These are phyloP conservation scores for Homalodisca vitripennis DNA, from an alignment of 1,140 invertebrate species.

Conservation along the genomic window DNA sequence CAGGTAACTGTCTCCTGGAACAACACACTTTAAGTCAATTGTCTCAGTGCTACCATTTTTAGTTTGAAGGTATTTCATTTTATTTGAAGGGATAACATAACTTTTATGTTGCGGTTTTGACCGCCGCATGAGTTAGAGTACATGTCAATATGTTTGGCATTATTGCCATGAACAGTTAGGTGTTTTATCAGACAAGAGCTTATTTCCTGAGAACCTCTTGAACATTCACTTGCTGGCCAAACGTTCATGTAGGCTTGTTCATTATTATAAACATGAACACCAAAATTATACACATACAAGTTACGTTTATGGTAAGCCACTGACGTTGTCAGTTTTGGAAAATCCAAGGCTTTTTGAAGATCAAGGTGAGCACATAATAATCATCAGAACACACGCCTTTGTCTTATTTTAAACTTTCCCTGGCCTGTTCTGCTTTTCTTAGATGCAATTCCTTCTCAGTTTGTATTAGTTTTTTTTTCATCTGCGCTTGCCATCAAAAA, in stretches of 20 bases:
- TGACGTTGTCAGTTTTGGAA: constrained; percentile 35
- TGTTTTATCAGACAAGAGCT: constrained; percentile 33
- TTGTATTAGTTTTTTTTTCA: constrained; percentile 31
- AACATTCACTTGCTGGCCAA: constrained; percentile 33
- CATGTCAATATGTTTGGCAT: constrained; percentile 19
- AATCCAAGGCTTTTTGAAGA: constrained; percentile 37
- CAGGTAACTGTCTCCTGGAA: constrained; percentile 36
- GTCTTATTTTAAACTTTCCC: constrained; percentile 29
- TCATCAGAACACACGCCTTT: constrained; percentile 29
- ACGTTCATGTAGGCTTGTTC: constrained; percentile 33
- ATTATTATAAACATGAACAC: constrained; percentile 35
- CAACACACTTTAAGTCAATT: constrained; percentile 37
- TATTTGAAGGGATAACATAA: constrained; percentile 27
- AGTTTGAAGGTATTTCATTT: constrained; percentile 34
- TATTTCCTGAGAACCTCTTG: constrained; percentile 35
- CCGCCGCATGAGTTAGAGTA: constrained; percentile 30
- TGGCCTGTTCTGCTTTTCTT: constrained; percentile 32
- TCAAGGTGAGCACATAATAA: constrained; percentile 35
- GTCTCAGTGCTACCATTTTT: constrained; percentile 35
- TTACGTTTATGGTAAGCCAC: constrained; percentile 40
- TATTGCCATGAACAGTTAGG: constrained; percentile 29
- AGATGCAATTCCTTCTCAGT: constrained; percentile 35
- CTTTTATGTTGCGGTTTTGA: constrained; percentile 38
- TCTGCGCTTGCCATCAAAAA: constrained; percentile 32
- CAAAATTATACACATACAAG: constrained; percentile 38